Evolutionary conservation across 2,888 invertebrate species (phyloP).

Genomic region (Epirrhoe alternata): DNA sequence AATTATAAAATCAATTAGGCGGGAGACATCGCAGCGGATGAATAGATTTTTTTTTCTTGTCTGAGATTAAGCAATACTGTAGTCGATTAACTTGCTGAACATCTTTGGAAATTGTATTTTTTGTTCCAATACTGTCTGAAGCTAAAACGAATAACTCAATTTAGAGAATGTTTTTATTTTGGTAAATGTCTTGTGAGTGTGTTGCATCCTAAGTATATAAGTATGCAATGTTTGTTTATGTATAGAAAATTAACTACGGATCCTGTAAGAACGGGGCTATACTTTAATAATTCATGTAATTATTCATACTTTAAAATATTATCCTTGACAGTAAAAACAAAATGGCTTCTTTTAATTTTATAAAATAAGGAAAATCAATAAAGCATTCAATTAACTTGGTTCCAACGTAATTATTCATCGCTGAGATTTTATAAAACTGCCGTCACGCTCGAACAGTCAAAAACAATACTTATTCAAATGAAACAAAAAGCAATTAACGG

Average conservation of each 20-base stretch:
- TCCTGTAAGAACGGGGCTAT: too few relatives aligned
- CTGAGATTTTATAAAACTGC: conserved; percentile 74
- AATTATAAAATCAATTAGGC: conserved; percentile 79
- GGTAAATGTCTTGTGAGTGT: too few relatives aligned
- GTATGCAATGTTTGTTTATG: too few relatives aligned
- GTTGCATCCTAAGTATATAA: too few relatives aligned
- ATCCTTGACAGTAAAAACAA: background rate
- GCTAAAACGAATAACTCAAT: background rate
- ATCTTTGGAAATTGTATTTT: conserved; percentile 23
- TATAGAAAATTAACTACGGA: too few relatives aligned
- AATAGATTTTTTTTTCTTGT: conserved; percentile 48
- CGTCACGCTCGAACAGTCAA: conserved; percentile 80
- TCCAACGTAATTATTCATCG: conserved; percentile 77
- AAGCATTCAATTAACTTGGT: conserved; percentile 70
- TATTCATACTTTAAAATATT: background rate
- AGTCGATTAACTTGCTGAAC: conserved; percentile 30
- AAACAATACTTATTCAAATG: conserved; percentile 85
- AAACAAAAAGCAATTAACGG: conserved; percentile 85
- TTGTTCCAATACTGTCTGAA: conserved; percentile 5
- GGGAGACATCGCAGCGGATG: conserved; percentile 48
- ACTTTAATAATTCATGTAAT: background rate
- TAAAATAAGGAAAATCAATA: conserved; percentile 55
- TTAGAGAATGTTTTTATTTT: background rate
- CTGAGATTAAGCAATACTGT: conserved; percentile 38
- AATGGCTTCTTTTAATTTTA: conserved; percentile 13